These are phyloP conservation scores for Agrotis puta DNA, from an alignment of 2,888 invertebrate species.

Conservation along the genomic window DNA sequence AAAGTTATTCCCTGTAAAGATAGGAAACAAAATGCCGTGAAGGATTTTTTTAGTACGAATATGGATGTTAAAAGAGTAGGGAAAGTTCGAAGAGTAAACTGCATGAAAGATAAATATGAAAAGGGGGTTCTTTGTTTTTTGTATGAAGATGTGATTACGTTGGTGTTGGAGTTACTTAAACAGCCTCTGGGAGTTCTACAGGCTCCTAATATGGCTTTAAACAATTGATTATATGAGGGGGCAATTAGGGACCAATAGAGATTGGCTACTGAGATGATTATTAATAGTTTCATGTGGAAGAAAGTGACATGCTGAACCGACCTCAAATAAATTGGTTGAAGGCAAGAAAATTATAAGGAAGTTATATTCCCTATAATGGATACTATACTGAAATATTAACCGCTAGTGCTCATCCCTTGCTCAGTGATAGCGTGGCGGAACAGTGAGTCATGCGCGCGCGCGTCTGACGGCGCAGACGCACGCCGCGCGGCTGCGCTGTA, in stretches of 20 bases:
- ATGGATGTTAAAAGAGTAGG: neutral
- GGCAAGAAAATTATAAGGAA: neutral
- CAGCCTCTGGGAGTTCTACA: too few species aligned
- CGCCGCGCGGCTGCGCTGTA: conserved; percentile 33
- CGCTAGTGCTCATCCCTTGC: conserved; percentile 29
- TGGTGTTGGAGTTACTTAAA: too few species aligned
- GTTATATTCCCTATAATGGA: neutral
- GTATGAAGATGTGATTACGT: too few species aligned
- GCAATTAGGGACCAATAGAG: too few species aligned
- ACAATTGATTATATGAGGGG: too few species aligned
- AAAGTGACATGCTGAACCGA: too few species aligned
- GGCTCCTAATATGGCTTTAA: too few species aligned
- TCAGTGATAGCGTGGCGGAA: conserved; percentile 43
- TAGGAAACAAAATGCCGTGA: neutral
- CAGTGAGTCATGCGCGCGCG: conserved; percentile 62
- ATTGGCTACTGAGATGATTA: neutral
- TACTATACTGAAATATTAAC: neutral
- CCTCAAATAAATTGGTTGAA: too few species aligned
- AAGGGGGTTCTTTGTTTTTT: too few species aligned
- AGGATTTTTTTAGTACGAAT: neutral
- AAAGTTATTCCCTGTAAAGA: too few species aligned
- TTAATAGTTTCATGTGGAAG: neutral
- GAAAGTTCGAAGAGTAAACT: neutral
- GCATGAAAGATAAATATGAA: neutral
- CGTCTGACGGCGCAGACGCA: conserved; percentile 64